These are phyloP conservation scores for Cyclura pinguis DNA, from an alignment of 2,797 vertebrate genomes.

Conservation along the genomic window DNA sequence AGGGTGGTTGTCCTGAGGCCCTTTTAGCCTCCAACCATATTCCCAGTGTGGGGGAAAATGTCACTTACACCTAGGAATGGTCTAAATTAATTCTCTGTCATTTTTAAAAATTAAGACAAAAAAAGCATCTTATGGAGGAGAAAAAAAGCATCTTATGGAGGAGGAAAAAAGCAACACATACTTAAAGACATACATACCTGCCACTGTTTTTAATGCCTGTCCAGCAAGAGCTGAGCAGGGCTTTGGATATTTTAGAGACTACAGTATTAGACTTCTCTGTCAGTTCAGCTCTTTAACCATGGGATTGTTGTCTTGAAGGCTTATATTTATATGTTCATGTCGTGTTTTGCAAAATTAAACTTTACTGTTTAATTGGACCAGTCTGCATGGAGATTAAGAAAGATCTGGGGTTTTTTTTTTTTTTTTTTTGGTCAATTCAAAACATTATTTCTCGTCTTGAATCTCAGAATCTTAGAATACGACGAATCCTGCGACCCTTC, in stretches of 20 bases:
- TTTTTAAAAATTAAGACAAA: no score
- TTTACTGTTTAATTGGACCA: not conserved
- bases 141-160: no score
- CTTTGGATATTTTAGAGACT: not conserved
- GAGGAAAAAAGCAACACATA: no score
- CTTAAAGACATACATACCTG: no score
- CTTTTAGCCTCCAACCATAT: not conserved
- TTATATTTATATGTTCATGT: not conserved
- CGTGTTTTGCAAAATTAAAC: not conserved
- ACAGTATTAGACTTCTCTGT: not conserved
- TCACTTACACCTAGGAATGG: not conserved
- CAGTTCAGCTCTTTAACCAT: not conserved
- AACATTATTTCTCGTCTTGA: not conserved
- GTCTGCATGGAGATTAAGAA: not conserved
- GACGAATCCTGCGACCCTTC: slow-evolving; percentile 91
- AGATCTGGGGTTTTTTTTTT: no score
- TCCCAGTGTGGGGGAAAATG: not conserved
- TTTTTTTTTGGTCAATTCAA: not conserved
- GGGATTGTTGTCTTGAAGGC: not conserved
- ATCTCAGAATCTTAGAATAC: slow-evolving; percentile 85
- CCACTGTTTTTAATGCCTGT: no score
- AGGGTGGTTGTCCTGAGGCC: not conserved
- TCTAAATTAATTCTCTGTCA: not conserved
- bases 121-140: no score
- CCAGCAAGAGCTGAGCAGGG: not conserved